A percentile compares a stretch with the other conserved stretches of the same genome.
Evolutionary conservation across 2,797 vertebrate genomes (phyloP).

Genomic region (Hoplostethus mediterraneus): DNA sequence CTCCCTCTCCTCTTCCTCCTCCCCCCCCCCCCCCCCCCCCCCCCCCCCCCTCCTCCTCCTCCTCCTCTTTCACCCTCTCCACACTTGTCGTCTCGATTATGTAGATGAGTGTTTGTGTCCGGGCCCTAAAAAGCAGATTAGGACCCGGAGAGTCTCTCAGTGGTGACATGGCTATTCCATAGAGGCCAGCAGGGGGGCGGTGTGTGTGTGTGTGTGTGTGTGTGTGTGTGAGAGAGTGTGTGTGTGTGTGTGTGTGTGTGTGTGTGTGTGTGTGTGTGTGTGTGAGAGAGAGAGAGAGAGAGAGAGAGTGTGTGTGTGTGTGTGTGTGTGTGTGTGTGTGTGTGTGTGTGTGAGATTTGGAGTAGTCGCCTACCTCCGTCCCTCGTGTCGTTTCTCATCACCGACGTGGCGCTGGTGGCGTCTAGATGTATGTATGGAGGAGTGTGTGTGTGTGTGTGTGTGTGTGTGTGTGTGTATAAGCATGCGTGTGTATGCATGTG

Average conservation of each 20-base stretch:
- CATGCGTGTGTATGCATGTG: slow-evolving; percentile 17
- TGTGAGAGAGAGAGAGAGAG: too few species aligned
- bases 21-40: slow-evolving; percentile 15
- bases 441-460: slow-evolving; percentile 30
- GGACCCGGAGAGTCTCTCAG: slow-evolving; percentile 77
- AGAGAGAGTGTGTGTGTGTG: slow-evolving; percentile 11
- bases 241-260: slow-evolving; percentile 24
- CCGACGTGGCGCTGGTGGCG: slow-evolving; percentile 36
- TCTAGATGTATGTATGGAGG: slow-evolving; percentile 10
- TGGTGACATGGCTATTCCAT: slow-evolving; percentile 83
- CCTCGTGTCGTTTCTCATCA: slow-evolving; percentile 41
- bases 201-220: slow-evolving; percentile 14
- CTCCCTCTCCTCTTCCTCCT: not conserved
- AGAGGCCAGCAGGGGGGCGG: slow-evolving; percentile 72
- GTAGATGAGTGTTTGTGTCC: slow-evolving; percentile 81
- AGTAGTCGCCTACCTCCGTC: slow-evolving; percentile 31
- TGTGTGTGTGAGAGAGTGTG: slow-evolving; percentile 21
- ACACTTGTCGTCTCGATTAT: slow-evolving; percentile 89
- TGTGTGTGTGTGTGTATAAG: not conserved
- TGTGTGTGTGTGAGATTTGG: slow-evolving; percentile 27
- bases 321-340: slow-evolving; percentile 12
- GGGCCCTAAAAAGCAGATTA: slow-evolving; percentile 86
- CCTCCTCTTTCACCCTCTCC: slow-evolving; percentile 79
- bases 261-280: slow-evolving; percentile 18
- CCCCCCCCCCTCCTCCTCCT: slow-evolving; percentile 1